Percentiles rank a stretch among this genome's conserved stretches.
phyloP scores from a whole-genome alignment of 2,113 vertebrate species.

The Equus quagga region DNA sequence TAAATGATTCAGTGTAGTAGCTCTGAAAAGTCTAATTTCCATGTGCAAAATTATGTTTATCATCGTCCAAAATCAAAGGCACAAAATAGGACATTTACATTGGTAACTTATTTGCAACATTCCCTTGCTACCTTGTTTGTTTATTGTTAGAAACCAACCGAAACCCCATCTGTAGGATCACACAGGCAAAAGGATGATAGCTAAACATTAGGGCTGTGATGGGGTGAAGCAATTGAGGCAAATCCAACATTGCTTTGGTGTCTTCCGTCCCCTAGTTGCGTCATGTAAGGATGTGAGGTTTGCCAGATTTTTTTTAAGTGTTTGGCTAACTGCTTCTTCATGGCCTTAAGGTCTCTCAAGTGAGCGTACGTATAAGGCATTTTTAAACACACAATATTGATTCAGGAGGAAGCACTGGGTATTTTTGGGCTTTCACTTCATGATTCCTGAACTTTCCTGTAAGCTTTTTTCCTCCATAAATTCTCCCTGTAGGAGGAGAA shows the following conservation, averaged over 20 bases:
- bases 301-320: slow-evolving; percentile 45
- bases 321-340: slow-evolving; percentile 22
- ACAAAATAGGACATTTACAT: slow-evolving; percentile 70
- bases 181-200: slow-evolving; percentile 42
- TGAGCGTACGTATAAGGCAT: not conserved
- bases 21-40: slow-evolving; percentile 81
- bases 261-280: not conserved
- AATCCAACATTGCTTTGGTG: not conserved
- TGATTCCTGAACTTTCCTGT: slow-evolving; percentile 32
- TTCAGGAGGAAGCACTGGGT: not conserved
- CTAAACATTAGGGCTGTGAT: slow-evolving; percentile 44
- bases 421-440: slow-evolving; percentile 12
- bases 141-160: slow-evolving; percentile 69
- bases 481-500: slow-evolving; percentile 17
- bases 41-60: slow-evolving; percentile 75
- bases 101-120: slow-evolving; percentile 63
- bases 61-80: slow-evolving; percentile 72
- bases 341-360: slow-evolving; percentile 28
- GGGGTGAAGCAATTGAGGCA: not conserved
- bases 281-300: not conserved
- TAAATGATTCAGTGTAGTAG: slow-evolving; percentile 79
- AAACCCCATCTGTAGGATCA: slow-evolving; percentile 27
- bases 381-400: slow-evolving; percentile 55
- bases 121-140: slow-evolving; percentile 64
- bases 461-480: not conserved